Conservation (phyloP, 2,888 invertebrate species). For the Noctuana brunneofusca region DNA sequence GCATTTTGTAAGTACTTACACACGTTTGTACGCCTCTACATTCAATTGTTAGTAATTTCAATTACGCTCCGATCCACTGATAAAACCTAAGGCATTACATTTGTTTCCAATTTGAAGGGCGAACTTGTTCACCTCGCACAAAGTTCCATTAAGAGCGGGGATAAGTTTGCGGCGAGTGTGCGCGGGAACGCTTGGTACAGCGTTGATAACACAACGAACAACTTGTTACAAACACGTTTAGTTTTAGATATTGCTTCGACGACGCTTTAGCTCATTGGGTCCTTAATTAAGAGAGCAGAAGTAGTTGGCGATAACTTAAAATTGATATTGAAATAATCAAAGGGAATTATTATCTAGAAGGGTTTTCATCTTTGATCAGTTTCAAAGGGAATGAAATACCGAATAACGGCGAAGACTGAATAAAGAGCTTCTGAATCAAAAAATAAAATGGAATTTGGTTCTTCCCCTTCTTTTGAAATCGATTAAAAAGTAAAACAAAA, state of each 20-base stretch:
- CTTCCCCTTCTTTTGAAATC: too few species aligned
- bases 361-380: too few species aligned
- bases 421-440: too few species aligned
- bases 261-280: constrained; percentile 76
- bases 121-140: constrained; percentile 56
- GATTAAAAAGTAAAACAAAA: too few species aligned
- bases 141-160: constrained; percentile 65
- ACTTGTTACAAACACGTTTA: constrained; percentile 83
- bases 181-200: constrained; percentile 74
- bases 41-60: not conserved
- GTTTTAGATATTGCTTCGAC: constrained; percentile 80
- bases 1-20: too few species aligned
- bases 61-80: not conserved
- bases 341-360: too few species aligned
- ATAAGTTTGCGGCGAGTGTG: constrained; percentile 71
- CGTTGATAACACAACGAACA: constrained; percentile 80
- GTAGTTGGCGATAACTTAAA: not conserved
- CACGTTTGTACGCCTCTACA: too few species aligned
- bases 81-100: constrained; percentile 5
- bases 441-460: too few species aligned
- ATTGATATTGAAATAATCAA: not conserved
- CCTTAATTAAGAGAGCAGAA: constrained; percentile 55
- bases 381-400: too few species aligned
- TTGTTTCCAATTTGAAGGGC: constrained; percentile 15
- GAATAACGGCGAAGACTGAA: too few species aligned